Evolutionary conservation across 2,888 invertebrate species (phyloP).

Genomic region (Charanyca ferruginea): DNA sequence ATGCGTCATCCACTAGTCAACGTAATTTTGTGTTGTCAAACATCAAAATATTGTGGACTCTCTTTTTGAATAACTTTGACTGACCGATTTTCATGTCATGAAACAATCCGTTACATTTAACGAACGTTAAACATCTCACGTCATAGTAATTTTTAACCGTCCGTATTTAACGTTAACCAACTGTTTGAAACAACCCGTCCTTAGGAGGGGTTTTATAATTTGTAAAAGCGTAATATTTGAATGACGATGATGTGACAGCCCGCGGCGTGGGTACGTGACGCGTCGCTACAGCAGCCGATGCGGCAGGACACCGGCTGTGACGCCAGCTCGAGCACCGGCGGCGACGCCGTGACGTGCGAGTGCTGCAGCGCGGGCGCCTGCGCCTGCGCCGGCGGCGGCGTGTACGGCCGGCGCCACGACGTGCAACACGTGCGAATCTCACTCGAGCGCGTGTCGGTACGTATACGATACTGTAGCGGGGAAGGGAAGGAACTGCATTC

Average conservation of each 20-base stretch:
- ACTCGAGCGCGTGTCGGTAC: constrained; percentile 24
- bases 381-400: constrained; percentile 21
- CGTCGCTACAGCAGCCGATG: constrained; percentile 62
- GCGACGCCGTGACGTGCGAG: constrained; percentile 36
- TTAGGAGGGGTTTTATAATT: no score
- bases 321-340: constrained; percentile 38
- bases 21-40: no score
- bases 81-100: no score
- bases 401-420: constrained; percentile 36
- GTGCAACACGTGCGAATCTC: constrained; percentile 26
- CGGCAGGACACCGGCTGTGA: constrained; percentile 55
- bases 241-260: constrained; percentile 2
- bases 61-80: no score
- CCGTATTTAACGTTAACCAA: no score
- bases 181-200: no score
- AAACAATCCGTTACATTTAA: no score
- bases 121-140: no score
- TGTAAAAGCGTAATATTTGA: not conserved
- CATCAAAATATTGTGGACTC: no score
- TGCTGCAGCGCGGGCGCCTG: constrained; percentile 36
- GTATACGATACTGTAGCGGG: constrained; percentile 2
- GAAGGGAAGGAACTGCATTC: not conserved
- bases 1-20: no score
- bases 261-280: constrained; percentile 57
- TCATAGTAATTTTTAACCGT: no score